Conservation (phyloP, 2,113 vertebrate genomes). For the Mystacornis crossleyi region DNA sequence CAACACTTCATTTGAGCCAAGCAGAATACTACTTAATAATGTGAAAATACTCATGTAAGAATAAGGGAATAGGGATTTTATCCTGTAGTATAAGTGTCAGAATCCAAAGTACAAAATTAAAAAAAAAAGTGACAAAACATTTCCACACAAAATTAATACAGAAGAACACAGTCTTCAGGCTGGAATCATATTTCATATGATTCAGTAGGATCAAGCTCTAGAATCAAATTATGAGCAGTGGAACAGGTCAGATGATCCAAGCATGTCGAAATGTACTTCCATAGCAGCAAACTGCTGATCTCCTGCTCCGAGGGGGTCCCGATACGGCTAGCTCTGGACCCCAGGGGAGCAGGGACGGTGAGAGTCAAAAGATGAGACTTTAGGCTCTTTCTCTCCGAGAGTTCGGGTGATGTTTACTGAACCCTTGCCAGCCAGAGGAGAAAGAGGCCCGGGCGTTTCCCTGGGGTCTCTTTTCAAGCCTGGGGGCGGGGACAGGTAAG, state of each 20-base stretch:
- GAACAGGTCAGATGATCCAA: not conserved
- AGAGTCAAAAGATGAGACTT: too few species aligned
- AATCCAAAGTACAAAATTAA: not conserved
- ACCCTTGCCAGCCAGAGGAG: too few species aligned
- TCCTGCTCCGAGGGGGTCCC: too few species aligned
- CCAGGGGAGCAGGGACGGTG: too few species aligned
- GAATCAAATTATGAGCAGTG: not conserved
- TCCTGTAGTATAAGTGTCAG: not conserved
- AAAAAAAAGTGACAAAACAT: not conserved
- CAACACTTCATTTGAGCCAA: not conserved
- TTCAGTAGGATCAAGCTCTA: not conserved
- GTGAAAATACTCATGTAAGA: not conserved
- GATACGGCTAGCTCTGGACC: too few species aligned
- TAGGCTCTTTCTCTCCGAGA: too few species aligned
- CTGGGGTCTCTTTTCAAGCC: too few species aligned
- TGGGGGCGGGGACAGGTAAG: too few species aligned
- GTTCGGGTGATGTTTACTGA: too few species aligned
- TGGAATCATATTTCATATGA: not conserved
- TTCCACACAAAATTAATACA: not conserved
- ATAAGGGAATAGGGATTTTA: not conserved
- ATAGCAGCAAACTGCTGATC: not conserved
- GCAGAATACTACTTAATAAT: too few species aligned
- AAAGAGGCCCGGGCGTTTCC: too few species aligned
- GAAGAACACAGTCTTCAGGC: rapidly evolving
- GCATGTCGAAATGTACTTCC: not conserved